phyloP scores from a whole-genome alignment of 1,140 invertebrate genomes.

The Lineus longissimus region DNA sequence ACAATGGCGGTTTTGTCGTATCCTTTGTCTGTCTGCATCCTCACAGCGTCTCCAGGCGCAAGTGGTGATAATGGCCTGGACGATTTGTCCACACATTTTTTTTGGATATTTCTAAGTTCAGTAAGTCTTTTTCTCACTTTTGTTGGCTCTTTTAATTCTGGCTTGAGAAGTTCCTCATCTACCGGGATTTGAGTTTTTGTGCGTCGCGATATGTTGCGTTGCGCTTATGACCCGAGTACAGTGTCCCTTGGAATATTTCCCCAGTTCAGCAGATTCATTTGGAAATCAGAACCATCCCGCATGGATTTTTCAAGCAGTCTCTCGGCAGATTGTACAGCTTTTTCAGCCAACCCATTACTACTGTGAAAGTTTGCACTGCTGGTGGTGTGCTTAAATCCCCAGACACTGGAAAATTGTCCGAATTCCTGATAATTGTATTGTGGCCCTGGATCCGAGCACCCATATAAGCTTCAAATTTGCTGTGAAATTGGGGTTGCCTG shows the following conservation, averaged over 20 bases:
- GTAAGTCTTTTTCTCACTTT: neutral
- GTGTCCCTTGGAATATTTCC: neutral
- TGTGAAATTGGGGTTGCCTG: too few species aligned
- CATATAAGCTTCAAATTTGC: too few species aligned
- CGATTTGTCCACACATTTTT: too few species aligned
- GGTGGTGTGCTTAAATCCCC: neutral
- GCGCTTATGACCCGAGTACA: neutral
- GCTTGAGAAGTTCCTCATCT: neutral
- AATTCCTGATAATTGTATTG: neutral
- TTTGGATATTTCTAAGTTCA: too few species aligned
- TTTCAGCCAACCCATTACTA: neutral
- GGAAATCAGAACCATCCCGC: neutral
- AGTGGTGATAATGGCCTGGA: too few species aligned
- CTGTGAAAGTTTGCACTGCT: neutral
- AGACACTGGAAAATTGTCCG: neutral
- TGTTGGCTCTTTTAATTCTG: neutral
- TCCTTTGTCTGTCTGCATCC: too few species aligned
- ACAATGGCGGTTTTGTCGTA: too few species aligned
- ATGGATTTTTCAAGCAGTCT: neutral
- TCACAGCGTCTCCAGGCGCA: too few species aligned
- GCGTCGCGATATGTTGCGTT: neutral
- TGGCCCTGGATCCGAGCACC: conserved; percentile 3
- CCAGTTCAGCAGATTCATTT: neutral
- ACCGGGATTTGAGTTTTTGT: neutral
- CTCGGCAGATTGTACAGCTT: neutral